A percentile compares a stretch with the other conserved stretches of the same genome.
Evolutionary conservation across 2,888 invertebrate genomes (phyloP).

Genomic region (Dolichopus griseipennis): DNA sequence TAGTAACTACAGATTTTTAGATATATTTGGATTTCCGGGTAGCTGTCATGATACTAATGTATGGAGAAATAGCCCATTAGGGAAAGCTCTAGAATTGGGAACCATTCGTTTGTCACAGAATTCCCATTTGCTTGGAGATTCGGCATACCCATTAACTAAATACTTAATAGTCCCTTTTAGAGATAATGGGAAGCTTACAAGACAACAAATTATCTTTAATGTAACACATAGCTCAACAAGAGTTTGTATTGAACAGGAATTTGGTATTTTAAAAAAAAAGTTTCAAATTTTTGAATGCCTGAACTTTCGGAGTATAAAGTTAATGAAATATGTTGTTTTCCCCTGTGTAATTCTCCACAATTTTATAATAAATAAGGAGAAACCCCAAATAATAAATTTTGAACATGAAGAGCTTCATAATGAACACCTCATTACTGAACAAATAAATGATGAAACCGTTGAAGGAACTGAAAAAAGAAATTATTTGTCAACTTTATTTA

Average conservation of each 20-base stretch:
- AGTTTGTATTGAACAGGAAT: constrained; percentile 17
- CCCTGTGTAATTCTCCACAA: constrained; percentile 15
- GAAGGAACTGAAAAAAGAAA: too few species aligned
- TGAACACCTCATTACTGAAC: too few species aligned
- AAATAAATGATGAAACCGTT: too few species aligned
- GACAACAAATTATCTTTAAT: constrained; percentile 18
- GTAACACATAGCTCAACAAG: constrained; percentile 15
- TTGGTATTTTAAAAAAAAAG: constrained; percentile 14
- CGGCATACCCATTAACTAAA: constrained; percentile 18
- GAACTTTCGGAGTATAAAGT: not conserved
- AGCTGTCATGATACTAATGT: constrained; percentile 17
- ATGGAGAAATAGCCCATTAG: constrained; percentile 17
- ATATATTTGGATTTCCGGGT: too few species aligned
- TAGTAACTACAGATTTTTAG: too few species aligned
- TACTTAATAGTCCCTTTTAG: constrained; percentile 18
- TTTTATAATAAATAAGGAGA: too few species aligned
- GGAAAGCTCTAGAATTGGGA: constrained; percentile 12
- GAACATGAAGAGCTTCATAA: too few species aligned
- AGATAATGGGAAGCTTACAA: constrained; percentile 18
- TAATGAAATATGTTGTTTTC: constrained; percentile 12
- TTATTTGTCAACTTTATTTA: too few species aligned
- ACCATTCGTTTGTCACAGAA: constrained; percentile 13
- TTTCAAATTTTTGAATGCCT: constrained; percentile 14
- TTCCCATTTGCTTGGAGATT: constrained; percentile 15
- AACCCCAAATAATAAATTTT: too few species aligned